Evolutionary conservation across 2,113 vertebrate species (phyloP).

Genomic region (Onychostoma macrolepis): DNA sequence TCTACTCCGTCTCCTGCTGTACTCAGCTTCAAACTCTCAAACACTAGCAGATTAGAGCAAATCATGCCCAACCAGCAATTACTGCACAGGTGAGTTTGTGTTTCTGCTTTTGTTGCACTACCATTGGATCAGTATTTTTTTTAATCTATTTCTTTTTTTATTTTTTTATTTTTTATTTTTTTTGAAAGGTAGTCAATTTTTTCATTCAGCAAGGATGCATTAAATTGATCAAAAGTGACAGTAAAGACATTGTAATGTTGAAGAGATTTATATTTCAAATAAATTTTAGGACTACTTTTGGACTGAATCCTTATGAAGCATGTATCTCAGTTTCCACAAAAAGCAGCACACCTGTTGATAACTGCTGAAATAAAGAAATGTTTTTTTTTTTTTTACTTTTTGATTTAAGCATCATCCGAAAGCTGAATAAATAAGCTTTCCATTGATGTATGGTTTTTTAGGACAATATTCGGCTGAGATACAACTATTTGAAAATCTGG

Average conservation of each 20-base stretch:
- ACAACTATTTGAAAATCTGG: too few relatives aligned
- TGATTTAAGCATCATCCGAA: too few relatives aligned
- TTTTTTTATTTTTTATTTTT: neutral
- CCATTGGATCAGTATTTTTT: neutral
- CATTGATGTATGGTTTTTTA: too few relatives aligned
- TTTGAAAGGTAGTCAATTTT: neutral
- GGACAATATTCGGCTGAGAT: too few relatives aligned
- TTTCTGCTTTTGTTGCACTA: neutral
- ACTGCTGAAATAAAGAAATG: too few relatives aligned
- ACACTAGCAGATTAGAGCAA: conserved; percentile 90
- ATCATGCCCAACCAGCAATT: conserved; percentile 94
- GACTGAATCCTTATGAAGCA: neutral
- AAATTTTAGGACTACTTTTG: neutral
- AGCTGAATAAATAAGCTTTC: too few relatives aligned
- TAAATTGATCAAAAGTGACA: neutral
- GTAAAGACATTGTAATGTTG: neutral
- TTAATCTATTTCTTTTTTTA: neutral
- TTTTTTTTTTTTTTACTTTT: too few relatives aligned
- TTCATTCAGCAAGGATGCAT: neutral
- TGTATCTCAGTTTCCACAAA: too few relatives aligned
- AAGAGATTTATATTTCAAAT: neutral
- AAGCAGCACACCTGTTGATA: too few relatives aligned
- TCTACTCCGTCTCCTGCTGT: conserved; percentile 90
- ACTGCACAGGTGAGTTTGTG: conserved; percentile 84
- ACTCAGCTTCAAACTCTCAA: conserved; percentile 92